Percentiles rank a stretch among this genome's conserved stretches.
Evolutionary conservation across 2,113 vertebrate genomes (phyloP).

Genomic region (Pollachius pollachius): DNA sequence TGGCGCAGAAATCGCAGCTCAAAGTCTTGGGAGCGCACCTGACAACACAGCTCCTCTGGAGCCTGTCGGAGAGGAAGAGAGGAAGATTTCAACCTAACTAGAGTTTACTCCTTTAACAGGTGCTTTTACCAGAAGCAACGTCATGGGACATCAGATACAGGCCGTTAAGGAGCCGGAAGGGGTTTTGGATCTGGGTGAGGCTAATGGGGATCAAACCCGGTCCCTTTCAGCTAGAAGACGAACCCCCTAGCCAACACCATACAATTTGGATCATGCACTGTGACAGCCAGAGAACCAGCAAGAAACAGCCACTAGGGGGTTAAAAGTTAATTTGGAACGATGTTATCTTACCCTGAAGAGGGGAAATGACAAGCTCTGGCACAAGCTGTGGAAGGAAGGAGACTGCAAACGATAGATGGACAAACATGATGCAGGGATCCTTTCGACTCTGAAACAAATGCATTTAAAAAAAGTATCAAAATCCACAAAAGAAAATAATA

Average conservation of each 20-base stretch:
- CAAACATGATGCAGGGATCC: constrained; percentile 63
- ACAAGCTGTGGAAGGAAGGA: constrained; percentile 54
- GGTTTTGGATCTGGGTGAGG: too few relatives aligned
- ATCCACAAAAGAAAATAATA: too few relatives aligned
- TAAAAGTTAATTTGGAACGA: too few relatives aligned
- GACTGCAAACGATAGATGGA: constrained; percentile 71
- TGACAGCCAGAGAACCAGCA: too few relatives aligned
- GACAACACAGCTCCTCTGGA: constrained; percentile 70
- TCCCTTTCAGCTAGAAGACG: too few relatives aligned
- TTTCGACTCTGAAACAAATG: constrained; percentile 45
- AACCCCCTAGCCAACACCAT: too few relatives aligned
- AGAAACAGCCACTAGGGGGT: too few relatives aligned
- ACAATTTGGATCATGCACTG: too few relatives aligned
- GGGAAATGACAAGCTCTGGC: constrained; percentile 64
- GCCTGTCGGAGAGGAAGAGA: constrained; percentile 50
- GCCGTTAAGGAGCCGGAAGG: too few relatives aligned
- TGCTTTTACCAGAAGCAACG: neutral
- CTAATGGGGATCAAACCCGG: neutral
- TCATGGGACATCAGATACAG: too few relatives aligned
- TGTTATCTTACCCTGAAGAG: constrained; percentile 67
- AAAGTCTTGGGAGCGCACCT: constrained; percentile 55
- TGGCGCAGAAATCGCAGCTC: constrained; percentile 58
- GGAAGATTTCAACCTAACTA: neutral
- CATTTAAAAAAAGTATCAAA: neutral
- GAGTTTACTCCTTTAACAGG: too few relatives aligned